phyloP scores from a whole-genome alignment of 1,140 invertebrate genomes.

The Palaemon carinicauda region DNA sequence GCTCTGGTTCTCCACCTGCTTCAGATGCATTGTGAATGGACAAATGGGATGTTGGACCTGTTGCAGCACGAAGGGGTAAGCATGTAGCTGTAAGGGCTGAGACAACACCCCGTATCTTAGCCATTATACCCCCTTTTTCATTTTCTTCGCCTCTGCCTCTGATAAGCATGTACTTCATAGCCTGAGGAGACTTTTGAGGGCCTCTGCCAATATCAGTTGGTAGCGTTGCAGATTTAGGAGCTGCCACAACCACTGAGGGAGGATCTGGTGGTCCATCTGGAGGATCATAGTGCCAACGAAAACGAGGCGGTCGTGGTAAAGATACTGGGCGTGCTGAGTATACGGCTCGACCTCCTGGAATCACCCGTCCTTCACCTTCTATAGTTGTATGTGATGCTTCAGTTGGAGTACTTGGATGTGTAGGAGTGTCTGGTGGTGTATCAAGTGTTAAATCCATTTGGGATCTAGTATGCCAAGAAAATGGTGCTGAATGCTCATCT shows the following conservation, averaged over 20 bases:
- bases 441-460: slow-evolving; percentile 75
- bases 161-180: slow-evolving; percentile 37
- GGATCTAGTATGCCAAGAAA: slow-evolving; percentile 80
- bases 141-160: slow-evolving; percentile 31
- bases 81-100: slow-evolving; percentile 51
- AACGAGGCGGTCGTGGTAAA: slow-evolving; percentile 37
- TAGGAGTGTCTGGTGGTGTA: slow-evolving; percentile 54
- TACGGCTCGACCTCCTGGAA: slow-evolving; percentile 28
- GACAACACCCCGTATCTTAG: slow-evolving; percentile 36
- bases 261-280: slow-evolving; percentile 48
- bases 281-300: slow-evolving; percentile 58
- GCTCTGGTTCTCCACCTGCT: slow-evolving; percentile 25
- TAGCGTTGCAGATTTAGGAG: slow-evolving; percentile 20
- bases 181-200: not conserved
- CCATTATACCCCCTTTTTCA: slow-evolving; percentile 24
- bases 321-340: slow-evolving; percentile 49
- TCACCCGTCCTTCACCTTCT: slow-evolving; percentile 32
- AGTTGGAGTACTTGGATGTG: slow-evolving; percentile 37
- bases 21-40: slow-evolving; percentile 3
- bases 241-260: slow-evolving; percentile 43
- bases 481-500: slow-evolving; percentile 81
- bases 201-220: slow-evolving; percentile 1
- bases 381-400: slow-evolving; percentile 27
- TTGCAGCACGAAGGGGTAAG: slow-evolving; percentile 19
- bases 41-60: not conserved